A percentile compares a stretch with the other conserved stretches of the same genome.
These are phyloP conservation scores for Pelosia muscerda DNA, from an alignment of 2,888 invertebrate genomes.

Conservation along the genomic window DNA sequence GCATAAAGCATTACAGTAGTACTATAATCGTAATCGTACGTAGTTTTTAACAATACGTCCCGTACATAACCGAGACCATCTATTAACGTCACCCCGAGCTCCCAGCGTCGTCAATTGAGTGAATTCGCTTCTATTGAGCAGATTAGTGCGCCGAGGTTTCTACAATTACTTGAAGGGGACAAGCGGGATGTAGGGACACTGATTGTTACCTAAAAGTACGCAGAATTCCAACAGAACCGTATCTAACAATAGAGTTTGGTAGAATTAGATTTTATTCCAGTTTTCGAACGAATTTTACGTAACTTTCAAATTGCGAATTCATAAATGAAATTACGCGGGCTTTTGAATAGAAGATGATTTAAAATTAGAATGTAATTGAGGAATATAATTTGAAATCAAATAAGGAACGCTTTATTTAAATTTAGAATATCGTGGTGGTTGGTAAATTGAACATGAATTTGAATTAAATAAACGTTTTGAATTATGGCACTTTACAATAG, in stretches of 20 bases:
- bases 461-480: constrained; percentile 5
- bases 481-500: neutral
- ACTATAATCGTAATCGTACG: constrained; percentile 3
- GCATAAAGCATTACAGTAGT: neutral
- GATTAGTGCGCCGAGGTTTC: constrained; percentile 77
- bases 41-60: constrained; percentile 16
- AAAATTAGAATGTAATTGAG: neutral
- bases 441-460: constrained; percentile 1
- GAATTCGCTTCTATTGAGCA: constrained; percentile 80
- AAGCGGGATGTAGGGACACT: constrained; percentile 46
- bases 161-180: constrained; percentile 67
- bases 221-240: constrained; percentile 15
- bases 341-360: constrained; percentile 1
- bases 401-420: neutral
- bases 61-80: constrained; percentile 17
- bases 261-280: neutral
- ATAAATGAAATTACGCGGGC: constrained; percentile 1
- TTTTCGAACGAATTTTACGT: neutral
- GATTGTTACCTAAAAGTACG: constrained; percentile 46
- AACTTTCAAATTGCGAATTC: constrained; percentile 2
- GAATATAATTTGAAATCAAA: neutral
- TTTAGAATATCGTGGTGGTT: neutral
- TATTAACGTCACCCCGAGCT: constrained; percentile 58
- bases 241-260: neutral
- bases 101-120: constrained; percentile 75